Percentiles rank a stretch among this genome's conserved stretches.
Evolutionary conservation across 2,113 vertebrate species (phyloP).

Genomic region (Cheilinus undulatus): DNA sequence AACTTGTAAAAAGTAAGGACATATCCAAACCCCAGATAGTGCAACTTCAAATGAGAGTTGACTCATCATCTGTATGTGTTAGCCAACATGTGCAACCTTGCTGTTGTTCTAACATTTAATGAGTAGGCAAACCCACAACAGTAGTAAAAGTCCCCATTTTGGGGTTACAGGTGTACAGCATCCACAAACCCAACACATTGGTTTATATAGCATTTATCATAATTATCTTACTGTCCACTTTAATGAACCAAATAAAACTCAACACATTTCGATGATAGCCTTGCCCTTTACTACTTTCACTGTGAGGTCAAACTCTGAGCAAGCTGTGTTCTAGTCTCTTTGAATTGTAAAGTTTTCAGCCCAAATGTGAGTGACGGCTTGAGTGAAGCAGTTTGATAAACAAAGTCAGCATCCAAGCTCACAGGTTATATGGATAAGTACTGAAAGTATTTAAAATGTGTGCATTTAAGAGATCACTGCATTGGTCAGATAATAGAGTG

Average conservation of each 20-base stretch:
- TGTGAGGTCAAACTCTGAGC: slow-evolving; percentile 6
- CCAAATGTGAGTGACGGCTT: slow-evolving; percentile 5
- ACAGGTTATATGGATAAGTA: slow-evolving; percentile 28
- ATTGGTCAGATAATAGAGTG: slow-evolving; percentile 9
- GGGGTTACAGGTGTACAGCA: slow-evolving; percentile 60
- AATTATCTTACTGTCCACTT: slow-evolving; percentile 44
- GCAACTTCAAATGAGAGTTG: neutral
- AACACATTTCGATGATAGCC: slow-evolving; percentile 31
- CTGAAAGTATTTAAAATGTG: slow-evolving; percentile 11
- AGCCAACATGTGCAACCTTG: slow-evolving; percentile 11
- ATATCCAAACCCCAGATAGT: slow-evolving; percentile 19
- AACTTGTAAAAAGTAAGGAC: neutral
- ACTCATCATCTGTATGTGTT: neutral
- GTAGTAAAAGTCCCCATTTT: slow-evolving; percentile 67
- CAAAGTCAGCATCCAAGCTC: slow-evolving; percentile 22
- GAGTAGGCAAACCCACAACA: slow-evolving; percentile 60
- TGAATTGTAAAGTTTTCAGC: slow-evolving; percentile 3
- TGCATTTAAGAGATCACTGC: slow-evolving; percentile 2
- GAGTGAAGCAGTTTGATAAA: slow-evolving; percentile 3
- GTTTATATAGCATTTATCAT: slow-evolving; percentile 61
- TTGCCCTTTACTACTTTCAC: slow-evolving; percentile 7
- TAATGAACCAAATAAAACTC: slow-evolving; percentile 57
- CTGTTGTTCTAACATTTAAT: slow-evolving; percentile 32
- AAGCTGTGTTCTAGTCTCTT: slow-evolving; percentile 13
- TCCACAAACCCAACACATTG: slow-evolving; percentile 68